phyloP scores from a whole-genome alignment of 2,888 invertebrate species.

The Agrochola lota region DNA sequence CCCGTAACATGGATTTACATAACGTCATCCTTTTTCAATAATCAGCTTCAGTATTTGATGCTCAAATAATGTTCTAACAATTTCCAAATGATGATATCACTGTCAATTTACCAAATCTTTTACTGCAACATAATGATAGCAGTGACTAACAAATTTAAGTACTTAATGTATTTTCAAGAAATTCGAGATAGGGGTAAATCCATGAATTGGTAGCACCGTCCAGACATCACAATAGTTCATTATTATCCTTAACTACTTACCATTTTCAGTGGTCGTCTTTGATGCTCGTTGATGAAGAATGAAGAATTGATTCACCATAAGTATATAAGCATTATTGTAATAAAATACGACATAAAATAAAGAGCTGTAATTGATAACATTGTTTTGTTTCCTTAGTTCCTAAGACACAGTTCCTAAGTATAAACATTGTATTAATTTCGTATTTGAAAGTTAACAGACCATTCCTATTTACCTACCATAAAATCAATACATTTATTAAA shows the following conservation, averaged over 20 bases:
- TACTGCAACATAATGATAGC: neutral
- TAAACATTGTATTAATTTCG: neutral
- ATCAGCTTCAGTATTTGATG: neutral
- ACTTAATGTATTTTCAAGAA: neutral
- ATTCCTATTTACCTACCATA: neutral
- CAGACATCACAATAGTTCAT: neutral
- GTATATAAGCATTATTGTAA: slow-evolving; percentile 25
- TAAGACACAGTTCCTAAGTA: no score
- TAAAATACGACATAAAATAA: slow-evolving; percentile 45
- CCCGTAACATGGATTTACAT: neutral
- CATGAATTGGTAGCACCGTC: neutral
- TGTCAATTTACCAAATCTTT: neutral
- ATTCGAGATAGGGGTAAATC: neutral
- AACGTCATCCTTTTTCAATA: neutral
- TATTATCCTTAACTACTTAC: slow-evolving; percentile 85
- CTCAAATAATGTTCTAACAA: neutral
- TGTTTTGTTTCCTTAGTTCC: slow-evolving; percentile 25
- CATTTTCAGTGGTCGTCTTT: slow-evolving; percentile 94
- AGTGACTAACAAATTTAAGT: neutral
- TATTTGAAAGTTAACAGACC: neutral
- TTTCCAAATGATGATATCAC: neutral
- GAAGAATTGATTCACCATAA: slow-evolving; percentile 28
- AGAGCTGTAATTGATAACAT: slow-evolving; percentile 28
- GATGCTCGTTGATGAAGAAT: slow-evolving; percentile 92
- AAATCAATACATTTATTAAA: neutral